These are phyloP conservation scores for Tachuris rubrigastra DNA, from an alignment of 2,113 vertebrate species.

Conservation along the genomic window DNA sequence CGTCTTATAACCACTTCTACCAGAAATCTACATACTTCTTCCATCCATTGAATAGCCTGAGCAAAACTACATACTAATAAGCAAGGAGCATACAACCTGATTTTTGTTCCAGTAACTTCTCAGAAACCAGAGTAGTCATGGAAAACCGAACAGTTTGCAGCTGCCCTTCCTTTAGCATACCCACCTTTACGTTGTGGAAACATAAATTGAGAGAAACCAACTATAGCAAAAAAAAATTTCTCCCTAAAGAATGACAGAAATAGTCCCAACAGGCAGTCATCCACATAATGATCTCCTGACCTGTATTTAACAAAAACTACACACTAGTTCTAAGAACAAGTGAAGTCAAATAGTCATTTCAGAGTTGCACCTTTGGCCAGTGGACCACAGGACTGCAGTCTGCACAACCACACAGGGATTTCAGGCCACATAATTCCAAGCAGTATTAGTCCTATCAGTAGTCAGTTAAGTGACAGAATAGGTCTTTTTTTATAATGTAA, in stretches of 20 bases:
- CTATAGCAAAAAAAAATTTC: background rate
- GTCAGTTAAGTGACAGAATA: background rate
- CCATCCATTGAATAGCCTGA: background rate
- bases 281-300: slow-evolving; percentile 32
- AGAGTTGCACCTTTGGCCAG: slow-evolving; percentile 14
- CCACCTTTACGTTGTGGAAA: background rate
- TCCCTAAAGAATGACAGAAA: background rate
- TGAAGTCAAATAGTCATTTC: slow-evolving; percentile 28
- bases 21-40: background rate
- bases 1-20: background rate
- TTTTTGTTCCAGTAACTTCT: background rate
- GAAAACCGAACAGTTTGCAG: slow-evolving; percentile 11
- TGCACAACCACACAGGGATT: background rate
- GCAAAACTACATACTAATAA: background rate
- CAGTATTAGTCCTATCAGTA: background rate
- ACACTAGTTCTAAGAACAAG: background rate
- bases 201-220: background rate
- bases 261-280: slow-evolving; percentile 11
- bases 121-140: background rate
- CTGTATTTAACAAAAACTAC: slow-evolving; percentile 25
- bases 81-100: background rate
- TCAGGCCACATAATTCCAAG: background rate
- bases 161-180: background rate
- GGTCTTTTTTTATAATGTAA: background rate
- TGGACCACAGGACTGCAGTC: background rate